Percentiles rank a stretch among this genome's conserved stretches.
phyloP scores from a whole-genome alignment of 2,797 vertebrate genomes.

The Diplodus puntazzo region DNA sequence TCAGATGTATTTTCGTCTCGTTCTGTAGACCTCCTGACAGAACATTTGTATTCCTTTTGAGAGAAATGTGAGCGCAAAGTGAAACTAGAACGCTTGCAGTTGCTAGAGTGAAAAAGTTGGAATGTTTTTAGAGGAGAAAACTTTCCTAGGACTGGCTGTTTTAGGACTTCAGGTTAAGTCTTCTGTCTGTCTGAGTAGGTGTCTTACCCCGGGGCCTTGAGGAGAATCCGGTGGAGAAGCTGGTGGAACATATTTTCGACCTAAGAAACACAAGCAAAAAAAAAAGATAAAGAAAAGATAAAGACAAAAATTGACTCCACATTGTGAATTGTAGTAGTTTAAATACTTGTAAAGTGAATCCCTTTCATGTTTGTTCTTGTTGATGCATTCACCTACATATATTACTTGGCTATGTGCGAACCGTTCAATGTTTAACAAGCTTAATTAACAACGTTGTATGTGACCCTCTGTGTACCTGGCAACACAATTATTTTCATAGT shows the following conservation, averaged over 20 bases:
- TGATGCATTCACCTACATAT: conserved; percentile 13
- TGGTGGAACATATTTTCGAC: conserved; percentile 43
- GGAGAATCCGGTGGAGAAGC: conserved; percentile 81
- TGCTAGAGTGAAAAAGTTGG: not conserved
- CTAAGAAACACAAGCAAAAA: conserved; percentile 66
- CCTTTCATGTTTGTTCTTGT: not conserved
- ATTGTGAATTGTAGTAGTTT: not conserved
- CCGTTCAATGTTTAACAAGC: conserved; percentile 43
- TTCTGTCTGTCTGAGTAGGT: conserved; percentile 18
- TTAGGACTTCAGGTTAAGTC: not conserved
- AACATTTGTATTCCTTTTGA: not conserved
- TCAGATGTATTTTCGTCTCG: not conserved
- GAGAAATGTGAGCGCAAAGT: not conserved
- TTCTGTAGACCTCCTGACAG: not conserved
- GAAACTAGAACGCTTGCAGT: not conserved
- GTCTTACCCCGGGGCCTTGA: conserved; percentile 90
- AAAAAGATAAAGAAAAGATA: not conserved
- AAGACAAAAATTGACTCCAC: not conserved
- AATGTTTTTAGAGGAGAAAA: not conserved
- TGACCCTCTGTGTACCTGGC: conserved; percentile 26
- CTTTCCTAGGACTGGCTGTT: not conserved
- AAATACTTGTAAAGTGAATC: not conserved
- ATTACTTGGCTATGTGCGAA: conserved; percentile 8
- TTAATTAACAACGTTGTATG: conserved; percentile 40
- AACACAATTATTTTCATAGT: conserved; percentile 44